These are phyloP conservation scores for Balanococcus diminutus DNA, from an alignment of 2,888 invertebrate species.

Conservation along the genomic window DNA sequence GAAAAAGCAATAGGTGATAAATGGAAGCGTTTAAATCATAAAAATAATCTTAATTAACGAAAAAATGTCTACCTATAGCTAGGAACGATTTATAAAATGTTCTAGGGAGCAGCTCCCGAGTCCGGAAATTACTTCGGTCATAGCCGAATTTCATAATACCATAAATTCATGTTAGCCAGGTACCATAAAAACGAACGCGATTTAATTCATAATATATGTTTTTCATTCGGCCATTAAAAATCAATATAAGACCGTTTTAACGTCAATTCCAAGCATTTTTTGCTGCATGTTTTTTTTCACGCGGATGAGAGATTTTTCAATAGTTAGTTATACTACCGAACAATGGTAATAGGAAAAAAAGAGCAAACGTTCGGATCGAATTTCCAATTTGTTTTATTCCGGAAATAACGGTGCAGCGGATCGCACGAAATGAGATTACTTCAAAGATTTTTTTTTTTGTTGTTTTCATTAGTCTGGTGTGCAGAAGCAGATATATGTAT, in stretches of 20 bases:
- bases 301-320: neutral
- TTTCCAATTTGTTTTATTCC: constrained; percentile 23
- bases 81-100: constrained; percentile 7
- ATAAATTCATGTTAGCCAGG: constrained; percentile 16
- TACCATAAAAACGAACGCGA: neutral
- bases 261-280: constrained; percentile 13
- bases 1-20: neutral
- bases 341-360: neutral
- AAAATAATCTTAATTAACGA: constrained; percentile 14
- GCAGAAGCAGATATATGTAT: neutral
- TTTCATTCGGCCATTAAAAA: constrained; percentile 10
- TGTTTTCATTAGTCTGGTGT: neutral
- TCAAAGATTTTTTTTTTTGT: neutral
- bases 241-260: constrained; percentile 27
- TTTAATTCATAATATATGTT: constrained; percentile 23
- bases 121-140: constrained; percentile 19
- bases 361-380: neutral
- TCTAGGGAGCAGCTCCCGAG: neutral
- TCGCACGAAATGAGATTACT: neutral
- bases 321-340: neutral
- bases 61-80: neutral
- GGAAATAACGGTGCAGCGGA: neutral
- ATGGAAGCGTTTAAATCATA: neutral
- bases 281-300: neutral
- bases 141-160: constrained; percentile 3